Percentiles rank a stretch among this genome's conserved stretches.
Conservation (phyloP, 1,140 invertebrate species). For the Cryptotermes secundus region DNA sequence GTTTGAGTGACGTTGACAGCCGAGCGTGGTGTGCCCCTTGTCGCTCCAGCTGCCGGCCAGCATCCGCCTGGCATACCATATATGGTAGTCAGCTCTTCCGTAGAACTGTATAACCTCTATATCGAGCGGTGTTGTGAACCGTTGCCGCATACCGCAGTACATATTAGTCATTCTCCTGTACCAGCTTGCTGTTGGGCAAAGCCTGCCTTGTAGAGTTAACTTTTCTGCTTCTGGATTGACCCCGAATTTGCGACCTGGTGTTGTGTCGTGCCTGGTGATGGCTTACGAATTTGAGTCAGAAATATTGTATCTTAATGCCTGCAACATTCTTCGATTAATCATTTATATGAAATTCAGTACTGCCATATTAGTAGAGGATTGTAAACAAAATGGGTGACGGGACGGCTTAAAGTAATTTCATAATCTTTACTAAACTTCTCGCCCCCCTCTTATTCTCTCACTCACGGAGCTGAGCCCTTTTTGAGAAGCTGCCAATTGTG, state of each 20-base stretch:
- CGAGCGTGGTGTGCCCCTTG: background rate
- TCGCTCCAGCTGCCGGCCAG: background rate
- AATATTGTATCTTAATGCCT: background rate
- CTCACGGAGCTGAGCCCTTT: too few species aligned
- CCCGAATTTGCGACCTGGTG: background rate
- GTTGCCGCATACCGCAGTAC: background rate
- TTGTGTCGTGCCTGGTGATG: background rate
- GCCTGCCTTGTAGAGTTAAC: conserved; percentile 13
- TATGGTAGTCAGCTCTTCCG: background rate
- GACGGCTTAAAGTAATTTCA: too few species aligned
- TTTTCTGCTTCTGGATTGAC: background rate
- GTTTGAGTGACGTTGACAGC: too few species aligned
- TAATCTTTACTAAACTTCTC: too few species aligned
- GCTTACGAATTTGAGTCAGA: background rate
- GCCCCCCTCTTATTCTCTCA: too few species aligned
- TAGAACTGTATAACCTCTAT: background rate
- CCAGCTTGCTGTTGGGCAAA: background rate
- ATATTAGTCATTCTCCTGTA: background rate
- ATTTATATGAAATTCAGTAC: too few species aligned
- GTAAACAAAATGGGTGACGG: too few species aligned
- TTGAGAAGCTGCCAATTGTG: too few species aligned
- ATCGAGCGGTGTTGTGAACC: background rate
- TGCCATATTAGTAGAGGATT: too few species aligned
- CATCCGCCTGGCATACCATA: background rate
- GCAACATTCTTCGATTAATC: too few species aligned